Percentiles rank a stretch among this genome's conserved stretches.
These are phyloP conservation scores for Cantharis rustica DNA, from an alignment of 2,888 invertebrate species.

Conservation along the genomic window DNA sequence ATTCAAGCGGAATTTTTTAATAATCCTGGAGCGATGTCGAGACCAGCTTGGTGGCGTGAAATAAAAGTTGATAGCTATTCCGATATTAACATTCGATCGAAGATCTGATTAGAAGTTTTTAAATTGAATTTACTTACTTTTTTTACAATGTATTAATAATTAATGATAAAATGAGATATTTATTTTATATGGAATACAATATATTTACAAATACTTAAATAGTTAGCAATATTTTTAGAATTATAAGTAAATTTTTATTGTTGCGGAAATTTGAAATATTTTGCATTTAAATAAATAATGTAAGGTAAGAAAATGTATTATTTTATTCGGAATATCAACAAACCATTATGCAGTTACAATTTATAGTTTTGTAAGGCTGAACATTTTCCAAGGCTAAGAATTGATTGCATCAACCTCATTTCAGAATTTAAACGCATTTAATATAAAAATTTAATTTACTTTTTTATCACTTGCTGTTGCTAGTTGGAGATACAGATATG, in stretches of 20 bases:
- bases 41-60: constrained; percentile 77
- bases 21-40: constrained; percentile 69
- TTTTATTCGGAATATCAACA: not conserved
- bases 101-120: constrained; percentile 36
- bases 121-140: not conserved
- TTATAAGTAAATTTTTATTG: not conserved
- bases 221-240: not conserved
- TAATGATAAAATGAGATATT: not conserved
- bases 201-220: not conserved
- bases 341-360: no score
- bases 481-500: no score
- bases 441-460: no score
- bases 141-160: not conserved
- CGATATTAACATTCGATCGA: constrained; percentile 42
- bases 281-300: not conserved
- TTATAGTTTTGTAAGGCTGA: no score
- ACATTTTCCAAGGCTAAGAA: no score
- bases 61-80: constrained; percentile 41
- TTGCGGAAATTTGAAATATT: not conserved
- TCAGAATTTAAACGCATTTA: no score
- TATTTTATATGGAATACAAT: not conserved
- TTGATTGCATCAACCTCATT: no score
- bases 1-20: constrained; percentile 73
- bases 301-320: not conserved
- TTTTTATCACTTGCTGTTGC: no score